Evolutionary conservation across 2,113 vertebrate species (phyloP).

Genomic region (Podocnemis expansa): DNA sequence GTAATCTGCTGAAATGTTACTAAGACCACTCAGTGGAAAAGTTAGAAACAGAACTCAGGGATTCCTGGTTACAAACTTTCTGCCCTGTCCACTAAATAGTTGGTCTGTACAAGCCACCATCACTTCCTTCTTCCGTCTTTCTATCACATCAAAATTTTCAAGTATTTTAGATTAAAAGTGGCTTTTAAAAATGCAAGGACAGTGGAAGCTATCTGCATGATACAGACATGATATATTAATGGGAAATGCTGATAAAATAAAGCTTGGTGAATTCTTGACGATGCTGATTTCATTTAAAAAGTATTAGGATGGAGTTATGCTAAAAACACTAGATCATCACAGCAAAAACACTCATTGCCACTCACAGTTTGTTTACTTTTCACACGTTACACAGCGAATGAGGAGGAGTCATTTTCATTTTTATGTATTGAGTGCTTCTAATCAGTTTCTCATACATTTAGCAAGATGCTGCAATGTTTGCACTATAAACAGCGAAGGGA

Average conservation of each 20-base stretch:
- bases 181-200: neutral
- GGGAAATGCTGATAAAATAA: neutral
- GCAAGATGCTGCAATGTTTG: neutral
- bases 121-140: neutral
- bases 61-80: neutral
- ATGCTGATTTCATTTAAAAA: neutral
- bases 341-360: neutral
- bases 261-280: neutral
- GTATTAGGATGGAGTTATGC: neutral
- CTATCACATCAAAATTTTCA: neutral
- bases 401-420: neutral
- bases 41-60: neutral
- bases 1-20: neutral
- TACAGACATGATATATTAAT: neutral
- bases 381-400: neutral
- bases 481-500: neutral
- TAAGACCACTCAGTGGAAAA: neutral
- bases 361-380: constrained; percentile 19
- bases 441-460: neutral
- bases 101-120: neutral
- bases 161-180: neutral
- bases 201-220: neutral
- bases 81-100: neutral
- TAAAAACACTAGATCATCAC: constrained; percentile 1
- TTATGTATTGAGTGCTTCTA: constrained; percentile 36